Evolutionary conservation across 2,113 vertebrate genomes (phyloP).

Genomic region (Pygoscelis adeliae): DNA sequence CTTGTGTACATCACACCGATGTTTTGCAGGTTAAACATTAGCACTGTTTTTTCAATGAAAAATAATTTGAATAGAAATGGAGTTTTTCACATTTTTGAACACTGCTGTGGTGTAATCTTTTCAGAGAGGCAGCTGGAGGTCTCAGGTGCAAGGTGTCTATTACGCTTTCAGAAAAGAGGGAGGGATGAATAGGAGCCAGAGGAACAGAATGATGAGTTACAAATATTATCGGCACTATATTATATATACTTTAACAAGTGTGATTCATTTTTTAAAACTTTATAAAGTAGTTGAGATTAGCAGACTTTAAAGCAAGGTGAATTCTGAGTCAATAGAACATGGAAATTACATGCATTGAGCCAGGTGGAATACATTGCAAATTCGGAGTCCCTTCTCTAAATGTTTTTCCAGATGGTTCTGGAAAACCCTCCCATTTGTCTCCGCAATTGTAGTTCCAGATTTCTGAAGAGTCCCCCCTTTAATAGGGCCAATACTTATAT

Average conservation of each 20-base stretch:
- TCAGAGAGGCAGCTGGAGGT: background rate
- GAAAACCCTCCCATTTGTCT: background rate
- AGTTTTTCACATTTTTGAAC: background rate
- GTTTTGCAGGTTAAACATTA: background rate
- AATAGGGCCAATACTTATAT: background rate
- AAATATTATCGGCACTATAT: background rate
- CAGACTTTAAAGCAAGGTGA: background rate
- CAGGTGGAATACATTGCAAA: background rate
- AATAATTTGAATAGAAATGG: background rate
- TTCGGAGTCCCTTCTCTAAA: background rate
- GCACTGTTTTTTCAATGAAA: background rate
- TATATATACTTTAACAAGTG: background rate
- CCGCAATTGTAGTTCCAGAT: rapidly evolving
- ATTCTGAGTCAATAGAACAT: background rate
- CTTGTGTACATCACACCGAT: background rate
- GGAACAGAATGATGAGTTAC: background rate
- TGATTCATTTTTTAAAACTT: background rate
- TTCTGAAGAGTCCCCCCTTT: background rate
- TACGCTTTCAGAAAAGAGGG: background rate
- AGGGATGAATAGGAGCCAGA: background rate
- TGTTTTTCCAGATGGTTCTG: background rate
- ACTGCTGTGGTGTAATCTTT: background rate
- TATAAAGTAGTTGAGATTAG: background rate
- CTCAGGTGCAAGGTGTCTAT: background rate
- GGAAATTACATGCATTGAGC: background rate